Conservation (phyloP, 2,113 vertebrate genomes). For the Pedionomus torquatus region DNA sequence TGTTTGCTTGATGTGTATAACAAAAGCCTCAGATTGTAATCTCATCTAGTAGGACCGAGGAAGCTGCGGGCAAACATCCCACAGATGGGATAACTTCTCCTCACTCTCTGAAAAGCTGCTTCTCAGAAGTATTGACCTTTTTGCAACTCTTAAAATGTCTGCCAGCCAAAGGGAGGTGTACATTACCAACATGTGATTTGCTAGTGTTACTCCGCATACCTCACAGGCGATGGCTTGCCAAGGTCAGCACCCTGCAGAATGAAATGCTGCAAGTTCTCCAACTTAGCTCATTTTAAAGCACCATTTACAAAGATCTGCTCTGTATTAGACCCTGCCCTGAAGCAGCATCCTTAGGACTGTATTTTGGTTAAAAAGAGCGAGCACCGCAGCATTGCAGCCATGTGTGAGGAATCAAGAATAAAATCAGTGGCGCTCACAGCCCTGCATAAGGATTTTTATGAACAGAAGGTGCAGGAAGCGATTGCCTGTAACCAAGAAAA, state of each 20-base stretch:
- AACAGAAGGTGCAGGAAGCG: not conserved
- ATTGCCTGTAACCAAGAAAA: not conserved
- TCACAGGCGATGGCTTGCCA: not conserved
- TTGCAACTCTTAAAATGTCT: slow-evolving; percentile 36
- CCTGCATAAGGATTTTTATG: not conserved
- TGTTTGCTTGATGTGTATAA: not conserved
- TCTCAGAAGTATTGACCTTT: slow-evolving; percentile 64
- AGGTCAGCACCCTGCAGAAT: not conserved
- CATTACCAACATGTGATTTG: slow-evolving; percentile 50
- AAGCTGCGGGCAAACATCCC: not conserved
- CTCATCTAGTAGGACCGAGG: not conserved
- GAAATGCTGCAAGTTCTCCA: not conserved
- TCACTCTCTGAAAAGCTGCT: not conserved
- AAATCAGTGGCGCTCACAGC: rapidly evolving
- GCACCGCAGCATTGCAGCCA: not conserved
- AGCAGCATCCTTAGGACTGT: not conserved
- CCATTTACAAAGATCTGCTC: not conserved
- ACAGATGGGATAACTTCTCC: not conserved
- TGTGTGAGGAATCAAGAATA: not conserved
- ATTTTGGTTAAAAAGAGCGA: not conserved
- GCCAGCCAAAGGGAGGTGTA: slow-evolving; percentile 44
- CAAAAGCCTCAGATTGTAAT: not conserved
- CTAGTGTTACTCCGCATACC: slow-evolving; percentile 14
- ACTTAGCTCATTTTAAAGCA: not conserved
- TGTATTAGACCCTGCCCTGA: not conserved